Evolutionary conservation across 2,888 invertebrate genomes (phyloP).

Genomic region (Callosobruchus maculatus): DNA sequence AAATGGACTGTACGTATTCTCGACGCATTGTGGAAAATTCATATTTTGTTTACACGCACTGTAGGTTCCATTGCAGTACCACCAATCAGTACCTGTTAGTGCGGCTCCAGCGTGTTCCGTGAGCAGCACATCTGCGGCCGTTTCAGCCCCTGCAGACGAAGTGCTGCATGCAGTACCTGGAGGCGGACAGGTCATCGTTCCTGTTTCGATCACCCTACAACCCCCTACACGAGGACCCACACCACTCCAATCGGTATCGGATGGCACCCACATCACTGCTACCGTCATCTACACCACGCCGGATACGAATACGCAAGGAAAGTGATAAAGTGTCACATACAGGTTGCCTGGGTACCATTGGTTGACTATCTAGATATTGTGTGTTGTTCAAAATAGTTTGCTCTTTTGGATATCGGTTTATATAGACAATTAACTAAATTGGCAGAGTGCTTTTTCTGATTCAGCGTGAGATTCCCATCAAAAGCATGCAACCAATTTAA

Average conservation of each 20-base stretch:
- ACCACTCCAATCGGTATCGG: neutral
- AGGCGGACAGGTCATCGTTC: neutral
- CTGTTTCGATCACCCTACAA: slow-evolving; percentile 16
- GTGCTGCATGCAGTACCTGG: neutral
- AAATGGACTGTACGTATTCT: no score
- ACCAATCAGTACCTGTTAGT: neutral
- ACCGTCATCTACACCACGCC: slow-evolving; percentile 29
- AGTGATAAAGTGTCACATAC: neutral
- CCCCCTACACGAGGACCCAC: slow-evolving; percentile 6
- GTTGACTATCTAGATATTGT: neutral
- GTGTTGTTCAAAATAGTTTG: neutral
- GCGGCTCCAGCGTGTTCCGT: neutral
- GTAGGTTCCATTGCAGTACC: neutral
- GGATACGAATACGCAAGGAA: slow-evolving; percentile 33
- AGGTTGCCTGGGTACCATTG: neutral
- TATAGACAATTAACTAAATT: neutral
- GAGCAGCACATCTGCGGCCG: neutral
- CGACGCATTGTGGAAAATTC: no score
- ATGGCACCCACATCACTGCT: slow-evolving; percentile 17
- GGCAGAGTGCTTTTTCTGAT: no score
- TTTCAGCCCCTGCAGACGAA: neutral
- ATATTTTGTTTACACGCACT: no score
- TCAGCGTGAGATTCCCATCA: no score
- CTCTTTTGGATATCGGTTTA: neutral
- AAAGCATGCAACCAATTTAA: no score